Evolutionary conservation across 2,113 vertebrate species (phyloP).

Genomic region (Merops nubicus): DNA sequence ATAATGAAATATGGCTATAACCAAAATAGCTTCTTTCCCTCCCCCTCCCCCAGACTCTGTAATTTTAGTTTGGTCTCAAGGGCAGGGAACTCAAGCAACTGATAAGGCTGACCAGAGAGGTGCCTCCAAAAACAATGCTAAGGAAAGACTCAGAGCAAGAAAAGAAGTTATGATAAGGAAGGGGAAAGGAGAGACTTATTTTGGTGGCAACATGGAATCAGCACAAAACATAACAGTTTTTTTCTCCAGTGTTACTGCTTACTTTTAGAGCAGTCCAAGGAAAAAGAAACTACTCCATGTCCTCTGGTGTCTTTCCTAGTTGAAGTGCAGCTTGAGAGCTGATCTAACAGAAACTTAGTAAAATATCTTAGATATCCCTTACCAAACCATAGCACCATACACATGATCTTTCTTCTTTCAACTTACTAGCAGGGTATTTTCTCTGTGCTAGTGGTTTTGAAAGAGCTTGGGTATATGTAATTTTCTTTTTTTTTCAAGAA

Average conservation of each 20-base stretch:
- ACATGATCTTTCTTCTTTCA: background rate
- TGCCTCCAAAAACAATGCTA: background rate
- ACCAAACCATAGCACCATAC: background rate
- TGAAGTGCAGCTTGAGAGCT: background rate
- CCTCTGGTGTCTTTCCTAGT: background rate
- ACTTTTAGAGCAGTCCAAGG: background rate
- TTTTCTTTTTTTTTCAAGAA: background rate
- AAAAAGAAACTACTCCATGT: background rate
- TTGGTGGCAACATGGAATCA: background rate
- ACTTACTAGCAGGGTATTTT: background rate
- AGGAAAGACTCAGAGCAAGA: background rate
- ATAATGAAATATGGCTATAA: background rate
- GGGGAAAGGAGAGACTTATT: background rate
- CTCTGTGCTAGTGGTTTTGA: background rate
- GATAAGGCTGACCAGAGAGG: background rate
- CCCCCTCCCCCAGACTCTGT: accelerated
- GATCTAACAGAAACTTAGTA: background rate
- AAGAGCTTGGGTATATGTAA: background rate
- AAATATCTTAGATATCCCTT: background rate
- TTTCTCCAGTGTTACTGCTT: background rate
- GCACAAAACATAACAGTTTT: background rate
- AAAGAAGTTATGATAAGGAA: background rate
- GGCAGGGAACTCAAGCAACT: background rate
- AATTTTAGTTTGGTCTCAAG: background rate
- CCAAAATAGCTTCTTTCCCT: background rate